These are phyloP conservation scores for Pharmacophagus antenor DNA, from an alignment of 2,888 invertebrate genomes.

Conservation along the genomic window DNA sequence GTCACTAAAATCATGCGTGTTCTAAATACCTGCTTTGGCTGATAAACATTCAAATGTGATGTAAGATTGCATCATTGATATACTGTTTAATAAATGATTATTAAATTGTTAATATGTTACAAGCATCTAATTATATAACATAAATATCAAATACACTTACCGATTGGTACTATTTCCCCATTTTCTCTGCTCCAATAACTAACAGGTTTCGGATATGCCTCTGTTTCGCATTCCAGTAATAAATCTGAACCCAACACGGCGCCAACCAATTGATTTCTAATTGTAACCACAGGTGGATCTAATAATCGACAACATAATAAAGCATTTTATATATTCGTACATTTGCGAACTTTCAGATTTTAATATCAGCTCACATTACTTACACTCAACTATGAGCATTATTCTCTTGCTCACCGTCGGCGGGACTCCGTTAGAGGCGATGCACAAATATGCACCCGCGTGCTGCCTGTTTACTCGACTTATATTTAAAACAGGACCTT, in stretches of 20 bases:
- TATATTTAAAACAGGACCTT: constrained; percentile 85
- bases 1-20: background rate
- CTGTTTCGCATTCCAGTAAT: constrained; percentile 89
- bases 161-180: constrained; percentile 88
- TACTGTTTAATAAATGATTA: no score
- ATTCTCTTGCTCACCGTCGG: constrained; percentile 94
- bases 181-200: constrained; percentile 91
- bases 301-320: constrained; percentile 37
- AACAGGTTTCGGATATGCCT: constrained; percentile 92
- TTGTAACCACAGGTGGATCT: constrained; percentile 93
- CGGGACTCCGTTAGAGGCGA: constrained; percentile 91
- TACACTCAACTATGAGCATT: constrained; percentile 91
- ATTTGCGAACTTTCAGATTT: background rate
- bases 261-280: constrained; percentile 91
- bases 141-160: constrained; percentile 70
- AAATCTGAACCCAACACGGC: constrained; percentile 87
- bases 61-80: background rate
- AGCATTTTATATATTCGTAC: background rate
- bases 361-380: constrained; percentile 52
- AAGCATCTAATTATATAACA: no score
- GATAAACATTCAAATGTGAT: background rate
- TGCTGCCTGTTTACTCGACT: constrained; percentile 86
- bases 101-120: no score
- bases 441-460: constrained; percentile 90
- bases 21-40: no score